phyloP scores from a whole-genome alignment of 2,113 vertebrate genomes.

The Larimichthys polyactis region DNA sequence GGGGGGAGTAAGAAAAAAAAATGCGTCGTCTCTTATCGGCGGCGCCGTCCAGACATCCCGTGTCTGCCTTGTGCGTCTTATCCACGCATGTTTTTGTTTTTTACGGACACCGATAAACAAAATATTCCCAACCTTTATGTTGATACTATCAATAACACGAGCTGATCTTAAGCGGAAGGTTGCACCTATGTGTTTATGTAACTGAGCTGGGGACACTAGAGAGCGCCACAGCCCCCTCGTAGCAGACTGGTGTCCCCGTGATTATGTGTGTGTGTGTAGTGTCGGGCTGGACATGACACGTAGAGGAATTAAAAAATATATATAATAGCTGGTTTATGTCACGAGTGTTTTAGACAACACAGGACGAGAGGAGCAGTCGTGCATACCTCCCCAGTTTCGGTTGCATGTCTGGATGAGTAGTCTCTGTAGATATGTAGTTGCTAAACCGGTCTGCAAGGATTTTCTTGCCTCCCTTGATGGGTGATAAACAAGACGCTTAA shows the following conservation, averaged over 20 bases:
- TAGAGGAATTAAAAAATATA: background rate
- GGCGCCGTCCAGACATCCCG: conserved; percentile 34
- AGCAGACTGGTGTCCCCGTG: conserved; percentile 48
- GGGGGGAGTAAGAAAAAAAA: too few relatives aligned
- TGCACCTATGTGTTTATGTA: conserved; percentile 72
- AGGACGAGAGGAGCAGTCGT: background rate
- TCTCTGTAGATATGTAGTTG: conserved; percentile 59
- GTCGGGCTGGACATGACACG: conserved; percentile 14
- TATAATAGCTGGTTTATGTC: background rate
- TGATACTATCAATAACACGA: conserved; percentile 58
- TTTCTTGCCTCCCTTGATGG: conserved; percentile 31
- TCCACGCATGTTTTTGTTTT: background rate
- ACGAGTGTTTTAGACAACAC: background rate
- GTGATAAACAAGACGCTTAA: conserved; percentile 51
- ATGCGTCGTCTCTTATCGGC: conserved; percentile 59
- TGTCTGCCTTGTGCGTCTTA: background rate
- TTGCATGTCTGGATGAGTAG: conserved; percentile 49
- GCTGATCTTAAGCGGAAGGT: conserved; percentile 53
- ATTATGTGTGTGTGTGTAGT: conserved; percentile 13
- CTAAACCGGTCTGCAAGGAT: conserved; percentile 74
- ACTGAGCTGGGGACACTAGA: conserved; percentile 81
- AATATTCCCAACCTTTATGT: conserved; percentile 39
- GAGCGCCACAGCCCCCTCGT: conserved; percentile 80
- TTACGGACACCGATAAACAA: background rate
- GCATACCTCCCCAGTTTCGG: conserved; percentile 40